Evolutionary conservation across 2,113 vertebrate species (phyloP).

Genomic region (Manacus vitellinus): DNA sequence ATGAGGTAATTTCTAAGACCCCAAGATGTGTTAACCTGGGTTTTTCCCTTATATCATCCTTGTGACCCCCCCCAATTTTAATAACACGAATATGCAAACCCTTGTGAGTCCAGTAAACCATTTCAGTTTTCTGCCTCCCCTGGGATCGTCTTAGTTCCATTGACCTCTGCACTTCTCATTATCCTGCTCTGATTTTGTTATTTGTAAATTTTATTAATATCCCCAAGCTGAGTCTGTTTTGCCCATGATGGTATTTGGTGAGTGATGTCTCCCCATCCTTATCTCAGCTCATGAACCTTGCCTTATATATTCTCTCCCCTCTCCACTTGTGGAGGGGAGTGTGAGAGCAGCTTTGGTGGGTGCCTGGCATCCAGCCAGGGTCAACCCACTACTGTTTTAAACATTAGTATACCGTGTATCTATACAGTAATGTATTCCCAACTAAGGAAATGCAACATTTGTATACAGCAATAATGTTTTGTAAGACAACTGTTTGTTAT

Average conservation of each 20-base stretch:
- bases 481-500: not conserved
- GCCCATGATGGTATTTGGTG: not conserved
- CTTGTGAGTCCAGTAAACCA: too few relatives aligned
- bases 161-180: not conserved
- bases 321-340: not conserved
- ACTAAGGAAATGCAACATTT: not conserved
- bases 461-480: not conserved
- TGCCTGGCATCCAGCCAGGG: not conserved
- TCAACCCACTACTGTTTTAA: accelerated
- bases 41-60: too few relatives aligned
- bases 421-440: not conserved
- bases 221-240: not conserved
- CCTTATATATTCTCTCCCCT: not conserved
- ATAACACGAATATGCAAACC: too few relatives aligned
- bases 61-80: too few relatives aligned
- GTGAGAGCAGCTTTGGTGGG: not conserved
- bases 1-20: too few relatives aligned
- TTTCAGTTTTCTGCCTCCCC: too few relatives aligned
- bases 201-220: not conserved
- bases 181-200: not conserved
- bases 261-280: not conserved
- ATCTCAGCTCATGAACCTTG: not conserved
- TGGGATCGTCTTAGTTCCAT: too few relatives aligned
- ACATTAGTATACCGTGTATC: not conserved
- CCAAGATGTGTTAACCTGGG: too few relatives aligned